These are phyloP conservation scores for Fratercula arctica DNA, from an alignment of 2,797 vertebrate species.

Conservation along the genomic window DNA sequence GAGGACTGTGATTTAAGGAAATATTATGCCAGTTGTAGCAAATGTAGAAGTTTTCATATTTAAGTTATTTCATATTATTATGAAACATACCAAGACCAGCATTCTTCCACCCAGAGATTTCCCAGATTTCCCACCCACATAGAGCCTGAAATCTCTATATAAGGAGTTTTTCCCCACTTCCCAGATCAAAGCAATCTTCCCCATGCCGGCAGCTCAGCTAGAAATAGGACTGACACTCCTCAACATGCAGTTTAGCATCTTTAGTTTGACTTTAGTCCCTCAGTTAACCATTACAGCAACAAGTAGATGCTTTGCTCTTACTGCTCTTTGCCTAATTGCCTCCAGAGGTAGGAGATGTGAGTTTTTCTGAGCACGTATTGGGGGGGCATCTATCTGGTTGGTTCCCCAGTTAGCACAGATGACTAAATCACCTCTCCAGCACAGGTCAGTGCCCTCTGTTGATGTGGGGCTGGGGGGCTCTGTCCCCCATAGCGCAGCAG, in stretches of 20 bases:
- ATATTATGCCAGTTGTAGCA: slow-evolving; percentile 46
- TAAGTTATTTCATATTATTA: slow-evolving; percentile 49
- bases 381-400: neutral
- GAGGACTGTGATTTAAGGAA: slow-evolving; percentile 16
- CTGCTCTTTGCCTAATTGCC: neutral
- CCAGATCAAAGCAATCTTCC: neutral
- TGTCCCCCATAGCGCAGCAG: neutral
- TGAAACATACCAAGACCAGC: slow-evolving; percentile 24
- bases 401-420: neutral
- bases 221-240: neutral
- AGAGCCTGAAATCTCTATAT: slow-evolving; percentile 14
- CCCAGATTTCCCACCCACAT: slow-evolving; percentile 59
- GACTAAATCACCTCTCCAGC: neutral
- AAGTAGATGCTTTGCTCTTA: neutral
- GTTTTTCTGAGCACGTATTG: neutral
- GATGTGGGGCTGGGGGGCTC: neutral
- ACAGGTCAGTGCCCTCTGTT: neutral
- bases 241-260: neutral
- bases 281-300: neutral
- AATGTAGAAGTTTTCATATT: slow-evolving; percentile 46
- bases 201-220: neutral
- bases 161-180: slow-evolving; percentile 1
- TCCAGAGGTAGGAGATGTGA: accelerated
- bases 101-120: slow-evolving; percentile 26
- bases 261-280: neutral